Conservation (phyloP, 2,888 invertebrate genomes). For the Myopa tessellatipennis region DNA sequence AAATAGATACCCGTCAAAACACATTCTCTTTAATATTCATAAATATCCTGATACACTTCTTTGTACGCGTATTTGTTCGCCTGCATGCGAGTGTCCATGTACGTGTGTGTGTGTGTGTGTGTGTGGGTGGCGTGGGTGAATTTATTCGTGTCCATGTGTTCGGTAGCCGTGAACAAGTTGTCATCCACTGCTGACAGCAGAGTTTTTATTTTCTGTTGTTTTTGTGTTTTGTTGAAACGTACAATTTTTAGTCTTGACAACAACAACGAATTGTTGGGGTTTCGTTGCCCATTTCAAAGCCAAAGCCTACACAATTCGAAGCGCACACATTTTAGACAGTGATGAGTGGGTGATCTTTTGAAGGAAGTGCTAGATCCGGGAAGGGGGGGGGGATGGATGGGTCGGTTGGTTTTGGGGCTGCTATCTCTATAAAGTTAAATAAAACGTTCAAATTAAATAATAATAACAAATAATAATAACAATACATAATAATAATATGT, state of each 20-base stretch:
- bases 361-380: no score
- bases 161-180: constrained; percentile 14
- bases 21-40: constrained; percentile 58
- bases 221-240: no score
- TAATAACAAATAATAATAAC: no score
- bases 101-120: neutral
- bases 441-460: no score
- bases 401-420: no score
- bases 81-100: neutral
- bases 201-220: constrained; percentile 4
- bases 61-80: neutral
- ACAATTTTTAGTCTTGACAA: neutral
- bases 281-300: no score
- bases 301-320: no score
- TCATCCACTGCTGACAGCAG: constrained; percentile 32
- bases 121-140: neutral
- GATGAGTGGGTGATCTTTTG: no score
- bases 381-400: no score
- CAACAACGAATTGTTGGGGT: neutral
- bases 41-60: constrained; percentile 51
- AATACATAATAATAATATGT: no score
- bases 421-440: no score
- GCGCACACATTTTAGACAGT: no score
- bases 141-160: neutral
- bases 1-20: constrained; percentile 43